A percentile compares a stretch with the other conserved stretches of the same genome.
These are phyloP conservation scores for Dynastes maya DNA, from an alignment of 2,888 invertebrate genomes.

Conservation along the genomic window DNA sequence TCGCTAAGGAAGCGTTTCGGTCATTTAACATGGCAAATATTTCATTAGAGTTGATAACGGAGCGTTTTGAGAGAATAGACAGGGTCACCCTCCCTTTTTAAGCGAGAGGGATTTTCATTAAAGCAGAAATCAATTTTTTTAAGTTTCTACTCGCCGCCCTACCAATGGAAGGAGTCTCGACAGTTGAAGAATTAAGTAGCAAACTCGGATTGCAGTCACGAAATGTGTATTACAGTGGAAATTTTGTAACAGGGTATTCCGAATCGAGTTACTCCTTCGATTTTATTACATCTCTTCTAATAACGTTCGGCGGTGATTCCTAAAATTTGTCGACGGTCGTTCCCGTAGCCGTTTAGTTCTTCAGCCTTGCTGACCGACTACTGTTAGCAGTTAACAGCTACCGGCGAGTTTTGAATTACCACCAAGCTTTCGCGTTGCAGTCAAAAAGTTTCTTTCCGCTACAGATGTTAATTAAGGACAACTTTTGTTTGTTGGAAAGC, in stretches of 20 bases:
- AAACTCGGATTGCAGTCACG: constrained; percentile 30
- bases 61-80: constrained; percentile 1
- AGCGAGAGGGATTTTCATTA: constrained; percentile 12
- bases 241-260: constrained; percentile 1
- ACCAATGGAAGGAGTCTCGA: not conserved
- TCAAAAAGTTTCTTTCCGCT: constrained; percentile 14
- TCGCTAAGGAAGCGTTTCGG: constrained; percentile 10
- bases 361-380: not conserved
- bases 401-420: constrained; percentile 24
- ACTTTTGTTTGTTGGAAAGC: constrained; percentile 39
- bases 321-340: not conserved
- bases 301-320: not conserved
- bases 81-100: not conserved
- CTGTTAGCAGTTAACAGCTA: constrained; percentile 27
- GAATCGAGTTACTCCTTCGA: constrained; percentile 6
- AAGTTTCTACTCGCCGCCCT: constrained; percentile 8
- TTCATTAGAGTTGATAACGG: constrained; percentile 29
- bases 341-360: not conserved
- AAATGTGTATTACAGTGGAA: constrained; percentile 6
- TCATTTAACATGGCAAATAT: constrained; percentile 36
- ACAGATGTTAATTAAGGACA: constrained; percentile 37
- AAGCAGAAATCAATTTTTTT: constrained; percentile 12
- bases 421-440: not conserved
- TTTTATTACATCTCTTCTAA: constrained; percentile 10
- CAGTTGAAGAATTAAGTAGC: constrained; percentile 7